phyloP scores from a whole-genome alignment of 35 echinoderm and acorn worm species.

The Amphiura filiformis region DNA sequence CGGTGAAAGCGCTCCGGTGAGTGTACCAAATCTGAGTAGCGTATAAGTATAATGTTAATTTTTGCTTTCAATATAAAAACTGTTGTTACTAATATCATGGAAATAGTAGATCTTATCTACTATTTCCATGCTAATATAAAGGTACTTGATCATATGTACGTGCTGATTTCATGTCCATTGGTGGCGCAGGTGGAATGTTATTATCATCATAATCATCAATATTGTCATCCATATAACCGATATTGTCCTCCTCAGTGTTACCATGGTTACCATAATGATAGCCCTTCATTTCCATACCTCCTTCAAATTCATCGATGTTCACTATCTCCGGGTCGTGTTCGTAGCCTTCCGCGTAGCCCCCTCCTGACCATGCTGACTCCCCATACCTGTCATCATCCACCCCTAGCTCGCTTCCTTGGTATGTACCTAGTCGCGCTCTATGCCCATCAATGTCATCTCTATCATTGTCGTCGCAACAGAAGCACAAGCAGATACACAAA shows the following conservation, averaged over 20 bases:
- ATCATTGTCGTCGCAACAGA: background rate
- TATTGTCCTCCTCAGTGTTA: background rate
- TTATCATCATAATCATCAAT: background rate
- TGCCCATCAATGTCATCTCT: background rate
- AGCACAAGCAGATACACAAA: background rate
- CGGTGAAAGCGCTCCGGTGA: too few species aligned
- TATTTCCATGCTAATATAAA: background rate
- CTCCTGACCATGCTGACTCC: background rate
- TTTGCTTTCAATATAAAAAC: too few species aligned
- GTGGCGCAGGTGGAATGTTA: background rate
- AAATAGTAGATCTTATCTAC: too few species aligned
- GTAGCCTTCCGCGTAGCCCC: background rate
- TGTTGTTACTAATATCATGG: too few species aligned
- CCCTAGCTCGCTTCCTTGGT: background rate
- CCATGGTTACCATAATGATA: background rate
- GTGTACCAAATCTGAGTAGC: too few species aligned
- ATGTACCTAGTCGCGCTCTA: background rate
- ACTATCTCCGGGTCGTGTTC: background rate
- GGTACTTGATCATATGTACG: background rate
- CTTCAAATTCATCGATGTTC: background rate
- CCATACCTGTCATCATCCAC: background rate
- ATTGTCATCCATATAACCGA: background rate
- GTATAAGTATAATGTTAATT: too few species aligned
- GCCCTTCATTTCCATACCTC: background rate
- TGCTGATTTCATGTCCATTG: background rate